These are phyloP conservation scores for Dendrocopos noguchii DNA, from an alignment of 2,113 vertebrate species.

Conservation along the genomic window DNA sequence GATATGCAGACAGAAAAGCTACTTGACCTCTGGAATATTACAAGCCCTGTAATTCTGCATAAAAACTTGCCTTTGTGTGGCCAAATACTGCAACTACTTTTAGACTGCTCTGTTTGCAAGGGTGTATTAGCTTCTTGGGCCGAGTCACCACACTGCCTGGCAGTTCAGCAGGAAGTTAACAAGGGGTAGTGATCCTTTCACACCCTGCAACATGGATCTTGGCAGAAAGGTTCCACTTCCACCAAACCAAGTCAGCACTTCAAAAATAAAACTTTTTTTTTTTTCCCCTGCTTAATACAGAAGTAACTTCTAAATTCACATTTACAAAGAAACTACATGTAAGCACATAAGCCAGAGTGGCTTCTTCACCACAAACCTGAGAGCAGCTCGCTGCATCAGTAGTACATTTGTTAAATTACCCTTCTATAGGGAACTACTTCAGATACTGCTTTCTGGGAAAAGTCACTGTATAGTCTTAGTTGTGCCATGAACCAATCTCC, in stretches of 20 bases:
- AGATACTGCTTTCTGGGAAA: background rate
- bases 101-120: background rate
- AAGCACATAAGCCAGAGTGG: background rate
- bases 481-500: background rate
- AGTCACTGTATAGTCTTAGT: background rate
- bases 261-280: background rate
- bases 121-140: background rate
- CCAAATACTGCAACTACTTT: background rate
- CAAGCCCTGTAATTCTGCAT: background rate
- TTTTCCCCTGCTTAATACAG: background rate
- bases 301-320: background rate
- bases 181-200: background rate
- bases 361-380: background rate
- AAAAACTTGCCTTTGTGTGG: background rate
- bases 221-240: background rate
- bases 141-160: background rate
- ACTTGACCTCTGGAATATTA: conserved; percentile 15
- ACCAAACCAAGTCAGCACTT: background rate
- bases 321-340: background rate
- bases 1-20: conserved; percentile 3
- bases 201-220: conserved; percentile 1
- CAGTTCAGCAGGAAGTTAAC: background rate
- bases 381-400: background rate
- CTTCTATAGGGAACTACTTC: background rate
- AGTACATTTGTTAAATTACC: background rate